Conservation (phyloP, 1,140 invertebrate genomes). For the Trinorchestia longiramus region DNA sequence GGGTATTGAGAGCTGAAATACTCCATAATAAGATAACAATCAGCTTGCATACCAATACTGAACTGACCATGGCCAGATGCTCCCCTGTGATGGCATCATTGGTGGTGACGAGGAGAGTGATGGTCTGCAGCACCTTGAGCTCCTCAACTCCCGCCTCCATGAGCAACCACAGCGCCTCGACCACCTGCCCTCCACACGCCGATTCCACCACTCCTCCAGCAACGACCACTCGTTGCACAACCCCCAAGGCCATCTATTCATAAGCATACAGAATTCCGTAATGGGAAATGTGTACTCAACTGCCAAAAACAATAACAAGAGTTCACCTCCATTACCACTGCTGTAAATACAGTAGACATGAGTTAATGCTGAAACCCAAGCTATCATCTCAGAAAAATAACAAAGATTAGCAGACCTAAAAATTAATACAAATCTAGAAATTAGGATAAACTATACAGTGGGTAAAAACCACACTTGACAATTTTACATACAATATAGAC, state of each 20-base stretch:
- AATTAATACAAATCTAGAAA: too few species aligned
- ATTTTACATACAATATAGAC: too few species aligned
- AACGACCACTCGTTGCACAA: constrained; percentile 79
- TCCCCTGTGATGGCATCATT: constrained; percentile 94
- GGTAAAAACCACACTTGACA: too few species aligned
- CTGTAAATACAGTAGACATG: not conserved
- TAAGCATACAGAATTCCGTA: constrained; percentile 58
- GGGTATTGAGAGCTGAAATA: too few species aligned
- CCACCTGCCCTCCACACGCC: constrained; percentile 87
- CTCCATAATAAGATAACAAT: not conserved
- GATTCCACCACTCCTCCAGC: constrained; percentile 81
- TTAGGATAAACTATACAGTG: too few species aligned
- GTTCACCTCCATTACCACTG: too few species aligned
- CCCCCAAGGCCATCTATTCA: constrained; percentile 87
- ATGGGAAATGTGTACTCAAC: not conserved
- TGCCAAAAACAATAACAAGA: too few species aligned
- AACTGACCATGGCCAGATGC: constrained; percentile 85
- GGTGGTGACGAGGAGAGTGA: constrained; percentile 92
- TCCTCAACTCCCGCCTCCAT: constrained; percentile 95
- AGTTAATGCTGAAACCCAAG: not conserved
- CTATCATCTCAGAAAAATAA: not conserved
- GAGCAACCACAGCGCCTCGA: constrained; percentile 91
- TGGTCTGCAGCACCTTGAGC: constrained; percentile 95
- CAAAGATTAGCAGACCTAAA: too few species aligned
- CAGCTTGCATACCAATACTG: not conserved